Percentiles rank a stretch among this genome's conserved stretches.
These are phyloP conservation scores for Germaria angustata DNA, from an alignment of 2,888 invertebrate genomes.

Conservation along the genomic window DNA sequence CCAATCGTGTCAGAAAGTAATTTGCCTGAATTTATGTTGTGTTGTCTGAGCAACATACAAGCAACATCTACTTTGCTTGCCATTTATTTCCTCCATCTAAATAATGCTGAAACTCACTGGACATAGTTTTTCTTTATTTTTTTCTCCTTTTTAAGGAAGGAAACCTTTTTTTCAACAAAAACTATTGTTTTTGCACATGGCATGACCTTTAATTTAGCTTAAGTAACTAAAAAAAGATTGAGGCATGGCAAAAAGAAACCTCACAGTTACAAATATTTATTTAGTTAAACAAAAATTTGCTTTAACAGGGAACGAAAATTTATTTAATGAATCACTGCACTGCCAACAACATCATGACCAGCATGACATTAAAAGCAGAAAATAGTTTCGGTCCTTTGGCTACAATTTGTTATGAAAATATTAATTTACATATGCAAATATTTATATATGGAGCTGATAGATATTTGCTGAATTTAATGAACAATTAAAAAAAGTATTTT, in stretches of 20 bases:
- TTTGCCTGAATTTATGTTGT: neutral
- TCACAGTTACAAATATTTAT: neutral
- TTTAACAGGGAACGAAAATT: neutral
- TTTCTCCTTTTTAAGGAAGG: neutral
- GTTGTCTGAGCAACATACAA: neutral
- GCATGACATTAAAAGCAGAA: neutral
- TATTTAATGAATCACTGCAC: neutral
- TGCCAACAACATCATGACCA: neutral
- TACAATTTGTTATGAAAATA: neutral
- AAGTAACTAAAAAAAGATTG: neutral
- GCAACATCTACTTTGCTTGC: neutral
- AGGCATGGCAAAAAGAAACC: neutral
- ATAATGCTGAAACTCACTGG: neutral
- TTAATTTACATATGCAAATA: conserved; percentile 1
- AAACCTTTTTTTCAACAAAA: neutral
- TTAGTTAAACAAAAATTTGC: conserved; percentile 2
- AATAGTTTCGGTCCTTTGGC: neutral
- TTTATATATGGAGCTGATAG: conserved; percentile 1
- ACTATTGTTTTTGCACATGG: neutral
- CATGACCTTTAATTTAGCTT: conserved; percentile 6
- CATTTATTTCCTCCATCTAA: neutral
- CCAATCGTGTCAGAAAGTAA: neutral
- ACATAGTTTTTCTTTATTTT: neutral
- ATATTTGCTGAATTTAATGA: neutral
- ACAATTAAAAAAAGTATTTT: neutral